phyloP scores from a whole-genome alignment of 2,113 vertebrate genomes.

The Tachycineta bicolor region DNA sequence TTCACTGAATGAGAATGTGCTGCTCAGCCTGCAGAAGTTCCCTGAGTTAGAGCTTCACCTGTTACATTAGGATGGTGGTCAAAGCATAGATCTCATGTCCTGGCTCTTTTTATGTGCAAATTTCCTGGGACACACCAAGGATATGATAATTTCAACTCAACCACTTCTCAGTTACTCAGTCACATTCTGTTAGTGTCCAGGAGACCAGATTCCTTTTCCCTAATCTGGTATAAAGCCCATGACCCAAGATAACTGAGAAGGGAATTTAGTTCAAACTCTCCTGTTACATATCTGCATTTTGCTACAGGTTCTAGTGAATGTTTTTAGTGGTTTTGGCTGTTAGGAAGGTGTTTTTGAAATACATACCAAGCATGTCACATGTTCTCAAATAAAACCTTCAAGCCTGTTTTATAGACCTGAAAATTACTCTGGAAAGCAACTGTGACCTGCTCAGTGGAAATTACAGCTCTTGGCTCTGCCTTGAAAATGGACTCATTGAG shows the following conservation, averaged over 20 bases:
- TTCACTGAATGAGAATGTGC: neutral
- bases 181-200: neutral
- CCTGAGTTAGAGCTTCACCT: neutral
- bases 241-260: neutral
- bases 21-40: neutral
- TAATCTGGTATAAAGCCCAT: neutral
- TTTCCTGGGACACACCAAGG: neutral
- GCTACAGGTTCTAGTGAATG: neutral
- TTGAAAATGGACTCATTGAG: neutral
- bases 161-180: neutral
- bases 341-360: constrained; percentile 5
- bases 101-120: neutral
- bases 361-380: neutral
- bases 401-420: neutral
- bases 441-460: constrained; percentile 1
- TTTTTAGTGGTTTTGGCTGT: neutral
- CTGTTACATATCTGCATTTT: neutral
- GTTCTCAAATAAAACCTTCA: neutral
- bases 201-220: neutral
- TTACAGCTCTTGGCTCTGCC: neutral
- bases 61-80: neutral
- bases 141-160: neutral
- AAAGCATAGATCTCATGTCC: accelerated
- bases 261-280: neutral
- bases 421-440: constrained; percentile 5